Percentiles rank a stretch among this genome's conserved stretches.
phyloP scores from a whole-genome alignment of 1,140 invertebrate species.

The Drosophila pectinifera region DNA sequence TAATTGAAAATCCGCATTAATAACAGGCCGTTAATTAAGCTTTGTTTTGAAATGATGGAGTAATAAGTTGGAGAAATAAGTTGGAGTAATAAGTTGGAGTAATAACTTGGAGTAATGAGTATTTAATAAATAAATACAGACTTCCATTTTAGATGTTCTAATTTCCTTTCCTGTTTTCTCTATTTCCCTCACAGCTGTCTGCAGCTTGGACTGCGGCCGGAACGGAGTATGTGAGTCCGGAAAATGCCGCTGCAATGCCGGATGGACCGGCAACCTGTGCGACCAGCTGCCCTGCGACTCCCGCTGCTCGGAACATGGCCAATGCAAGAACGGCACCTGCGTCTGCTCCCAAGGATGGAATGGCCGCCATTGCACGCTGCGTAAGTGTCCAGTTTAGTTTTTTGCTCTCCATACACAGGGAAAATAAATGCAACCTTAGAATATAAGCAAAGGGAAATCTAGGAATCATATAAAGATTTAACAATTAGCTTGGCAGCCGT shows the following conservation, averaged over 20 bases:
- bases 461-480: too few species aligned
- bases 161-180: conserved; percentile 3
- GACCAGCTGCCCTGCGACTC: conserved; percentile 94
- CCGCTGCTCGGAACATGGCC: conserved; percentile 97
- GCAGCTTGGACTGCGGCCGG: conserved; percentile 95
- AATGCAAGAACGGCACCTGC: conserved; percentile 98
- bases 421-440: too few species aligned
- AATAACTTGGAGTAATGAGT: too few species aligned
- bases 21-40: too few species aligned
- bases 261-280: conserved; percentile 96
- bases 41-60: too few species aligned
- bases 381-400: conserved; percentile 88
- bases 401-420: not conserved
- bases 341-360: conserved; percentile 99
- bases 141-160: not conserved
- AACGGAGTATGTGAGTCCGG: conserved; percentile 96
- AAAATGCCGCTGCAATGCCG: conserved; percentile 94
- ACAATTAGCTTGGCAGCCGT: too few species aligned
- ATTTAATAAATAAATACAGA: too few species aligned
- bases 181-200: conserved; percentile 88
- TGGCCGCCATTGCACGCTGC: conserved; percentile 96
- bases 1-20: not conserved
- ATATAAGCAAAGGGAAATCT: too few species aligned
- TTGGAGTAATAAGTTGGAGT: too few species aligned
- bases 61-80: too few species aligned